Evolutionary conservation across 1,140 invertebrate species (phyloP).

Genomic region (Drosophila azteca): DNA sequence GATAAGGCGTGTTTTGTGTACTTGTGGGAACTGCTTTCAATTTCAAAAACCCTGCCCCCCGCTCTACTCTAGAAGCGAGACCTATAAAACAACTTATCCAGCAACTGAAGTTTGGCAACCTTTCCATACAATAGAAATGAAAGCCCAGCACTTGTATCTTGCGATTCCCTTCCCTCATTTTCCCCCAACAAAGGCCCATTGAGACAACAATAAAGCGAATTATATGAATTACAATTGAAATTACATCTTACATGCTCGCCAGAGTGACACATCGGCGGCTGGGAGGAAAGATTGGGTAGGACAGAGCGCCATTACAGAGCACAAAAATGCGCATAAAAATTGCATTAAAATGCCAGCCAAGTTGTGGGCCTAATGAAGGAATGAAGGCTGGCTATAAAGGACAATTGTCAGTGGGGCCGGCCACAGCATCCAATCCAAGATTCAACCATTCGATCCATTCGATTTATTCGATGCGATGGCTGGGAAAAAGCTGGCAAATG

Average conservation of each 20-base stretch:
- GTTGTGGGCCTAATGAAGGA: slow-evolving; percentile 59
- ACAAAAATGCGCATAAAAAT: slow-evolving; percentile 72
- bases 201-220: slow-evolving; percentile 54
- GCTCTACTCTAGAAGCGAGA: too few relatives aligned
- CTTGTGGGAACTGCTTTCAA: too few relatives aligned
- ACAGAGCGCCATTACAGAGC: slow-evolving; percentile 33
- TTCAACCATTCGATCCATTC: not conserved
- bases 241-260: slow-evolving; percentile 39
- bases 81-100: too few relatives aligned
- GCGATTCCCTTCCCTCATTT: too few relatives aligned
- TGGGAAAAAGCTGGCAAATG: slow-evolving; percentile 45
- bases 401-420: slow-evolving; percentile 54
- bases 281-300: not conserved
- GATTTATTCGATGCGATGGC: slow-evolving; percentile 3
- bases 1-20: too few relatives aligned
- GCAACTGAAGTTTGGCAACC: slow-evolving; percentile 33
- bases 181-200: slow-evolving; percentile 37
- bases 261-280: slow-evolving; percentile 16
- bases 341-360: slow-evolving; percentile 69
- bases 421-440: slow-evolving; percentile 4
- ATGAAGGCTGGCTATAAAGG: slow-evolving; percentile 72
- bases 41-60: too few relatives aligned
- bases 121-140: slow-evolving; percentile 11
- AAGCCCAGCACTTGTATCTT: slow-evolving; percentile 14
- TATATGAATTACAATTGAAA: slow-evolving; percentile 78